Evolutionary conservation across 2,113 vertebrate species (phyloP), one percentile per base, ranked within the genome.

Genomic region (Machaerirhynchus nigripectus): DNA sequence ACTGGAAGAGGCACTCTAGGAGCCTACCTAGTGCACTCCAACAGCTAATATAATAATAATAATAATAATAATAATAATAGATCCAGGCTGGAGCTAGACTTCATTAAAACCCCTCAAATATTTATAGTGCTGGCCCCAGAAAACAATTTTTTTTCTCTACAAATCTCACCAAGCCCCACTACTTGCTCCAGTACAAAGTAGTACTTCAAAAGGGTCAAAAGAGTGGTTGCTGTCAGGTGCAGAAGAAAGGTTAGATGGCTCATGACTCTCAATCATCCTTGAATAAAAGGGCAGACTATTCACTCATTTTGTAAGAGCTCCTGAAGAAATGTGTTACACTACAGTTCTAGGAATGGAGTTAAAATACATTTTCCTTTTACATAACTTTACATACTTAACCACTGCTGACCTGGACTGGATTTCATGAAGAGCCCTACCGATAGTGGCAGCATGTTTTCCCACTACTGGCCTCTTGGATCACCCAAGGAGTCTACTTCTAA

Each of bases 151-250:
- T 84, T 92, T 74, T 74, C 40, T 65, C 30, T 44, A 21, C 11
- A 74, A 30, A 65, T 44, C 27, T 74, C 40, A 57, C 4, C 7
- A 65, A 59, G 24, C 9, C 37, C 47, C 5, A 20, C 23, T 47
- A 35, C 31, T 74, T 60, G 11, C 6, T 78, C 26, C 18, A 17
- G 9, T 17, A 8, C 9, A 56, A 59, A 84, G 15, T 2, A 63
- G 19, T 33, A 57, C 8, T 59, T 33, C 33, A 42, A 37, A 61
- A 47, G 59, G 18, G 30, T 75, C 15, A 59, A 50, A 89, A 40
- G 11, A 57, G 5, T 2, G 0, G 26, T 50, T 89, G 23, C 20
- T 82, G 17, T 18, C 0, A 0, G 24, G 17, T 0, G 2, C 31
- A 56, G 15, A 61, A 46, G 40, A 83, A 87, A 64, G 31, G 19